Evolutionary conservation across 2,888 invertebrate genomes (phyloP), one percentile per base, ranked within the genome.

Genomic region (Agonum fuliginosum): DNA sequence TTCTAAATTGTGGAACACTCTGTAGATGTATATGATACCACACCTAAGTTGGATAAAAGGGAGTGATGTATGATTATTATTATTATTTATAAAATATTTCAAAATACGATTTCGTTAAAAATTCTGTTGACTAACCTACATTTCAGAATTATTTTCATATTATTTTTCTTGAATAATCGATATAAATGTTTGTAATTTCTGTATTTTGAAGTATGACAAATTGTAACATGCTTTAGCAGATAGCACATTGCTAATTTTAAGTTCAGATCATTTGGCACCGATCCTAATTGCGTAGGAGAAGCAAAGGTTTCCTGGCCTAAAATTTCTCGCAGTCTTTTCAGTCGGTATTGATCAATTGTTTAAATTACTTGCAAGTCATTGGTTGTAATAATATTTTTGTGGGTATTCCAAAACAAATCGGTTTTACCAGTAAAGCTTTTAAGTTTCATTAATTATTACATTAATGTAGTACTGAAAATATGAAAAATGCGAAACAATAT

Each of bases 161-260:
- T 22, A 51, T 51, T 51, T 54, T 54, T 48, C 19, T 24, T 20
- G 14, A 62, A 27, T 34, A 62, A 62, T 62, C 62, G 62, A 34
- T 62, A 62, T 62, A 62, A 62, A 62, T 62, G 34, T 34, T 70
- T 43, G 20, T 27, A 70, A 70, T 46, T 46, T 14, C 69, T 41
- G 20, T 43, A 46, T 46, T 70, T 70, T 70, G 27, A 70, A 70
- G 46, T 10, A 70, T 70, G 69, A 70, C 69, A 70, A 70, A 70
- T 46, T 24, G 10, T 24, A 46, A 70, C 46, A 46, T 46, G 69
- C 27, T 70, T 70, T 41, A 24, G 24, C 17, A 70, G 46, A 70
- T 41, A 70, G 14, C 46, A n/a, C 41, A 70, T 22, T 70, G 41
- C 43, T 69, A 43, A 69, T 69, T 69, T 69, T 69, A 69, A 20